A percentile compares a stretch with the other conserved stretches of the same genome.
Conservation (phyloP, 2,888 invertebrate species). For the Leptinotarsa rubiginosa region DNA sequence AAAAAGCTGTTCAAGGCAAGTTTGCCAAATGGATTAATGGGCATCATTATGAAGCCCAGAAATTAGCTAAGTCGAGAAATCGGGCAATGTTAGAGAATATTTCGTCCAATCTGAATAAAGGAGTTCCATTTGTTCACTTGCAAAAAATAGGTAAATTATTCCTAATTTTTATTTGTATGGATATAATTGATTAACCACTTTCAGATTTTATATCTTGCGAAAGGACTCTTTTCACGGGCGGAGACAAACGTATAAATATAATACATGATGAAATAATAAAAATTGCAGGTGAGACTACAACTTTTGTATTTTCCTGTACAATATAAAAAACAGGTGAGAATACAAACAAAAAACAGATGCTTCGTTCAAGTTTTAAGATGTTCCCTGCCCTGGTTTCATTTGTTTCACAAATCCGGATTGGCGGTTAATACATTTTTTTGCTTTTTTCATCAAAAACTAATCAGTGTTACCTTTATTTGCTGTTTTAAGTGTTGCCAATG, state of each 20-base stretch:
- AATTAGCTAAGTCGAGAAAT: neutral
- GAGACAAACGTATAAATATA: constrained; percentile 2
- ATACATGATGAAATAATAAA: neutral
- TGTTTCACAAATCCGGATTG: neutral
- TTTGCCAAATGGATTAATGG: constrained; percentile 10
- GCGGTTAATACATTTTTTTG: neutral
- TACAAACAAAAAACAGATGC: neutral
- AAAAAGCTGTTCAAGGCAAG: neutral
- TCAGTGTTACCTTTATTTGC: neutral
- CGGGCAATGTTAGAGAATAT: neutral
- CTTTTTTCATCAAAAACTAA: neutral
- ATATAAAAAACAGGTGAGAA: neutral
- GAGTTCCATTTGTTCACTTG: constrained; percentile 1
- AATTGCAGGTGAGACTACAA: constrained; percentile 13
- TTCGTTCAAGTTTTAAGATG: neutral
- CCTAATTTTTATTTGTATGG: neutral
- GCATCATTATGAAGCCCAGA: constrained; percentile 1
- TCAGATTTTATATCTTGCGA: constrained; percentile 7
- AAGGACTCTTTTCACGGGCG: neutral
- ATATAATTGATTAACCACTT: neutral
- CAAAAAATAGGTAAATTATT: neutral
- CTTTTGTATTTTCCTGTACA: constrained; percentile 2
- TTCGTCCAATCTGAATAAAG: neutral
- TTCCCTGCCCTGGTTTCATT: neutral
- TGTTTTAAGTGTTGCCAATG: neutral